Evolutionary conservation across 2,113 vertebrate species (phyloP), one percentile per base, ranked within the genome.

Genomic region (Taurulus bubalis): DNA sequence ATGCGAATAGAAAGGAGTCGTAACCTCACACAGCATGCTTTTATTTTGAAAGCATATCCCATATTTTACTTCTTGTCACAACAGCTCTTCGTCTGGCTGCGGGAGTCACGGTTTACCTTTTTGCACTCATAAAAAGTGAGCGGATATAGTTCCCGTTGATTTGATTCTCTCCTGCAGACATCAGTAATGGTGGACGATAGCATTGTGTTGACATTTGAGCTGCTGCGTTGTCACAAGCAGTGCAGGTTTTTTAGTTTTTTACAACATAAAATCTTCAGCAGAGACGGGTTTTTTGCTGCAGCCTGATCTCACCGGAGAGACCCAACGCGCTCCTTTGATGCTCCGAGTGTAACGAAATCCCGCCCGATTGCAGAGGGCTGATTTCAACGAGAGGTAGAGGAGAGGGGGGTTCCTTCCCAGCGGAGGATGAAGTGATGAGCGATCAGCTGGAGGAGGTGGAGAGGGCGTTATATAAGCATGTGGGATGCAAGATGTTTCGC

Each of bases 401-500:
- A 59, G 72, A 59, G 49, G 80, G 72, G 63, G 53, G 80, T 81
- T 89, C 75, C 75, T 90, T 87, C 77, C 79, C 89, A 83, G 89
- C 36, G 34, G 82, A 85, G 82, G 81, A 89, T 81, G 81, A 80
- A 90, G 85, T 85, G 87, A 88, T 93, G 92, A 91, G 86, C 82
- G 91, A 93, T 94, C 90, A 89, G 90, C 90, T 89, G 91, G 87
- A 90, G 90, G 90, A 91, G 91, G 84, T 84, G 76, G 84, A 91
- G 86, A 91, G 88, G 75, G 87, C 91, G 93, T 95, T 95, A 95
- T 87, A 90, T 95, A 95, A 95, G 92, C 86, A 92, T 91, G 94
- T 95, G 93, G 94, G 94, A 90, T 91, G 94, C 85, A 93, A 93
- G 92, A 94, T 94, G 93, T 93, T 94, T 93, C 86, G 84, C 85